phyloP scores from a whole-genome alignment of 2,888 invertebrate genomes.

The Pristionchus japonicus region DNA sequence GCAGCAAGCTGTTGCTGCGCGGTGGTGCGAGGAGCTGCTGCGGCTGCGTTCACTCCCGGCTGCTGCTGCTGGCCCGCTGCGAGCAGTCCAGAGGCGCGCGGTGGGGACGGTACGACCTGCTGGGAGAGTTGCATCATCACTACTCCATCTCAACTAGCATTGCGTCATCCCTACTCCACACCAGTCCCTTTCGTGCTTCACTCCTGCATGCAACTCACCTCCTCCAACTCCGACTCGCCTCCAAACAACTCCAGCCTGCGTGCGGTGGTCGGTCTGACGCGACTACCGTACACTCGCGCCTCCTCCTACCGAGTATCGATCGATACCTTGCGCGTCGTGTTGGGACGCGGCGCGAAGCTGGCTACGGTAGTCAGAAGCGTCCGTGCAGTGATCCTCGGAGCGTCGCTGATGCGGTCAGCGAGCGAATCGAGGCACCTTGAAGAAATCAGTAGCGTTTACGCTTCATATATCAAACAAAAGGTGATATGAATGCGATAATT shows the following conservation, averaged over 20 bases:
- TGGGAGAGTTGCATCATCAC: background rate
- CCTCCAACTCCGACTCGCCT: slow-evolving; percentile 39
- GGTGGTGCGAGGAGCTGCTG: background rate
- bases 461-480: no score
- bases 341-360: background rate
- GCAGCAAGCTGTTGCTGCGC: slow-evolving; percentile 30
- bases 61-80: no score
- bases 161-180: no score
- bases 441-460: no score
- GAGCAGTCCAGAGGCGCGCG: background rate
- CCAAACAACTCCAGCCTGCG: slow-evolving; percentile 31
- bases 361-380: background rate
- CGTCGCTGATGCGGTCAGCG: slow-evolving; percentile 7
- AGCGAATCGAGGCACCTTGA: slow-evolving; percentile 19
- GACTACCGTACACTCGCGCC: slow-evolving; percentile 26
- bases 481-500: no score
- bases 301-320: background rate
- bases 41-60: background rate
- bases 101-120: slow-evolving; percentile 34
- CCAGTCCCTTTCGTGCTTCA: background rate
- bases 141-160: no score
- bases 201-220: background rate
- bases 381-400: background rate
- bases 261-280: background rate
- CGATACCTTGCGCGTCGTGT: background rate